A percentile compares a stretch with the other conserved stretches of the same genome.
phyloP scores from a whole-genome alignment of 2,113 vertebrate genomes.

The Pteruthius melanotis region DNA sequence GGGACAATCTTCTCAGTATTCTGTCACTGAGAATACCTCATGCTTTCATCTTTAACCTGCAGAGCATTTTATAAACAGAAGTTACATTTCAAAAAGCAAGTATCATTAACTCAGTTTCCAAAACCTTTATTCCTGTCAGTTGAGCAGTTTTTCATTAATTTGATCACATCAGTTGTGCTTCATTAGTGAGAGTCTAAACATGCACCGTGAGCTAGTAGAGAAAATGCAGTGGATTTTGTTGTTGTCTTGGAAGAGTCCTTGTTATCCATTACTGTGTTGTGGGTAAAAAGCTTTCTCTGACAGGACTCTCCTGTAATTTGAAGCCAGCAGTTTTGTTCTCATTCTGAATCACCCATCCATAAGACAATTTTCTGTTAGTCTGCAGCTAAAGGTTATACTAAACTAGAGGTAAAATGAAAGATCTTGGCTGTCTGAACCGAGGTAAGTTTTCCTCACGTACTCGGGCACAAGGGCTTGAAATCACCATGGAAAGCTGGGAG shows the following conservation, averaged over 20 bases:
- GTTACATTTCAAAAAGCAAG: not conserved
- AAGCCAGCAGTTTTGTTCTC: not conserved
- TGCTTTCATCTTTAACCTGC: not conserved
- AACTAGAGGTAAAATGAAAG: not conserved
- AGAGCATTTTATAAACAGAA: not conserved
- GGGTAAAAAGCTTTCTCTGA: not conserved
- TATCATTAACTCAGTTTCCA: not conserved
- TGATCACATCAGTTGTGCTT: not conserved
- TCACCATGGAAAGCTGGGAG: not conserved
- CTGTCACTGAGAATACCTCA: not conserved
- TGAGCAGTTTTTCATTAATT: not conserved
- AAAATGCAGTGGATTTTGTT: not conserved
- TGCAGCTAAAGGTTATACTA: not conserved
- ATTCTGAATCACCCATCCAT: not conserved
- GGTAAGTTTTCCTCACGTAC: accelerated
- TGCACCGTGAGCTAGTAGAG: not conserved
- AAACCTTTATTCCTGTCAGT: not conserved
- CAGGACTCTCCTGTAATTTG: not conserved
- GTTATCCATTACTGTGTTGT: not conserved
- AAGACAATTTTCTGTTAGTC: not conserved
- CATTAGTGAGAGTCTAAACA: not conserved
- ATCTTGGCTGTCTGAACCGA: not conserved
- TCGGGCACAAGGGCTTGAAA: not conserved
- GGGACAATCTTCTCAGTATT: not conserved
- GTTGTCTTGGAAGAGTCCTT: not conserved